Conservation (phyloP, 1,140 invertebrate genomes). For the Coenobita brevimanus region DNA sequence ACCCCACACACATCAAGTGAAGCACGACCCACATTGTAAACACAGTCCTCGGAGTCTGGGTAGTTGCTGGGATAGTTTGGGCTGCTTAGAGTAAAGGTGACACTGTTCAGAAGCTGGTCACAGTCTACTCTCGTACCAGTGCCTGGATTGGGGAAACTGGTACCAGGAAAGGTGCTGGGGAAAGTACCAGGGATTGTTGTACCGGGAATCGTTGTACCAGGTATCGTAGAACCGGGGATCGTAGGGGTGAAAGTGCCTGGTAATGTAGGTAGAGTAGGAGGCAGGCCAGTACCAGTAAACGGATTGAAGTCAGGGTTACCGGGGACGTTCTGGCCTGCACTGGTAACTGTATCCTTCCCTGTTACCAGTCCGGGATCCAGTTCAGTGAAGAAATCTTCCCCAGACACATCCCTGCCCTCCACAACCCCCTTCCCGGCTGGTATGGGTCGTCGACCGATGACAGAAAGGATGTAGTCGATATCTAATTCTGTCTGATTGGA, state of each 20-base stretch:
- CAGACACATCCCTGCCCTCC: background rate
- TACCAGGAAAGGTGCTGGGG: constrained; percentile 11
- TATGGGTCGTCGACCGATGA: constrained; percentile 29
- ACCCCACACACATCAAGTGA: constrained; percentile 20
- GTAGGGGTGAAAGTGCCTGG: background rate
- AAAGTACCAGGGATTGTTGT: constrained; percentile 1
- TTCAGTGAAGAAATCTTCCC: constrained; percentile 29
- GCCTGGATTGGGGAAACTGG: constrained; percentile 6
- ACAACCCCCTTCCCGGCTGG: background rate
- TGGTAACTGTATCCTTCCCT: background rate
- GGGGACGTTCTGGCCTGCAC: constrained; percentile 34
- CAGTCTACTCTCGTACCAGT: background rate
- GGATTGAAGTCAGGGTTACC: constrained; percentile 49
- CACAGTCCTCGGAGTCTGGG: constrained; percentile 5
- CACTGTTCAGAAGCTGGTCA: background rate
- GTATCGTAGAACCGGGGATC: background rate
- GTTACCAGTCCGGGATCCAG: constrained; percentile 1
- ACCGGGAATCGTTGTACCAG: constrained; percentile 3
- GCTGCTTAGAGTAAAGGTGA: constrained; percentile 21
- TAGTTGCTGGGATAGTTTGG: constrained; percentile 34
- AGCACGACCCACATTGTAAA: background rate
- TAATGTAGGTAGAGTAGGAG: background rate
- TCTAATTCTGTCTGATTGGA: constrained; percentile 20
- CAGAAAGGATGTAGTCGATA: constrained; percentile 28
- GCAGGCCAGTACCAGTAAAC: constrained; percentile 21